phyloP scores from a whole-genome alignment of 2,888 invertebrate species.

The Didymodactylos carnosus region DNA sequence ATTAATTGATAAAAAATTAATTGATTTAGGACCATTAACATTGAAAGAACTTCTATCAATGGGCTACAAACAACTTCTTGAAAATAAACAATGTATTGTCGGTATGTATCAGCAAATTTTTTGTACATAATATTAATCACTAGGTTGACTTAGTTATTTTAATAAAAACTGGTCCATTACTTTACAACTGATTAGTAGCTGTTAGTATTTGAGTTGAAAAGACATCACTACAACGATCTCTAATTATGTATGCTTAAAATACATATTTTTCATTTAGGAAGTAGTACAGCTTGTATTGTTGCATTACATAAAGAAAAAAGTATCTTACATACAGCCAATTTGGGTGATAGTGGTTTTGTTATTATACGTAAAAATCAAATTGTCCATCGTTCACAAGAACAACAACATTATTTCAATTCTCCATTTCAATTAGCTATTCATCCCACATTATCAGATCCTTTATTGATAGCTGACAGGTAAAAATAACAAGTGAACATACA shows the following conservation, averaged over 20 bases:
- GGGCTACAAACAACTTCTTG: conserved; percentile 71
- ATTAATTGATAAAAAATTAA: conserved; percentile 49
- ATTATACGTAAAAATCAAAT: conserved; percentile 51
- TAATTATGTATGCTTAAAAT: too few species aligned
- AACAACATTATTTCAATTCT: conserved; percentile 95
- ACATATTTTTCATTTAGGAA: conserved; percentile 44
- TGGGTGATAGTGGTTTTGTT: conserved; percentile 95
- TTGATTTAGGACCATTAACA: conserved; percentile 42
- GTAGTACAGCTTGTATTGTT: conserved; percentile 90
- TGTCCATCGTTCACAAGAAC: conserved; percentile 78
- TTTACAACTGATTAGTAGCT: too few species aligned
- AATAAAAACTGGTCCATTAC: too few species aligned
- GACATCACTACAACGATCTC: too few species aligned
- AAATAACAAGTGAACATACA: not conserved
- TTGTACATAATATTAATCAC: too few species aligned
- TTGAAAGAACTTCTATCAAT: conserved; percentile 70
- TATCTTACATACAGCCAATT: conserved; percentile 79
- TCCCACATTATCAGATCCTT: conserved; percentile 45
- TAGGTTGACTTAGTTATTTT: too few species aligned
- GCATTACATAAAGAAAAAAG: conserved; percentile 70
- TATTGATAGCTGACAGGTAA: not conserved
- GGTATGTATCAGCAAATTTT: conserved; percentile 58
- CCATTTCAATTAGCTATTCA: conserved; percentile 89
- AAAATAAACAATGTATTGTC: conserved; percentile 72
- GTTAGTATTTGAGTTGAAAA: too few species aligned